Conservation (phyloP, 1,140 invertebrate genomes). For the Lepidotrigona ventralis region DNA sequence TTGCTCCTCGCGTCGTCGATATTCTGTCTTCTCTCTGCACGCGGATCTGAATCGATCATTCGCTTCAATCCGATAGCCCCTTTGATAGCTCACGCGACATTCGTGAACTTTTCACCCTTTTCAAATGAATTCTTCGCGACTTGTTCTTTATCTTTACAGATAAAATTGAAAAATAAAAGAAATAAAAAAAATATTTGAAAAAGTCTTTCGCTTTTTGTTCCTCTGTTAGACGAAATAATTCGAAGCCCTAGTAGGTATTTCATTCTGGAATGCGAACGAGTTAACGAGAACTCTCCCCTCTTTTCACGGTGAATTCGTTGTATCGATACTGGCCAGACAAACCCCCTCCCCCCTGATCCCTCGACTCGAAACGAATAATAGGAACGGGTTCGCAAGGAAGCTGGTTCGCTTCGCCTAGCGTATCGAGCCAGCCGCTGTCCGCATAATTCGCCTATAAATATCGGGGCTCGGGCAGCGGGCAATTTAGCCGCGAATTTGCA, state of each 20-base stretch:
- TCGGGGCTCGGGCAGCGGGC: conserved; percentile 18
- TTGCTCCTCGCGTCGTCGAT: neutral
- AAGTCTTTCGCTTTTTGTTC: too few species aligned
- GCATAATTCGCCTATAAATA: conserved; percentile 63
- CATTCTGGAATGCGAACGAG: too few species aligned
- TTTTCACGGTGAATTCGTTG: neutral
- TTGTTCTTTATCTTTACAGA: neutral
- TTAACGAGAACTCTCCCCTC: too few species aligned
- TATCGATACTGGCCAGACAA: conserved; percentile 32
- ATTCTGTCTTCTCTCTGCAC: neutral
- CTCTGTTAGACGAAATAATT: too few species aligned
- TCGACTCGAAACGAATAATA: conserved; percentile 11
- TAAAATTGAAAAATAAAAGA: neutral
- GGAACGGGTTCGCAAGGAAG: conserved; percentile 33
- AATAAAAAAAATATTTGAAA: too few species aligned
- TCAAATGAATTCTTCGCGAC: neutral
- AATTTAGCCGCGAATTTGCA: conserved; percentile 59
- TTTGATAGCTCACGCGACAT: neutral
- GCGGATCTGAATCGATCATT: too few species aligned
- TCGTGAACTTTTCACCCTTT: neutral
- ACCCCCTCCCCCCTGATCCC: neutral
- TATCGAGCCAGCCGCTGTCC: conserved; percentile 42
- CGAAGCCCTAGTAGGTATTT: too few species aligned
- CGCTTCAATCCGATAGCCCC: too few species aligned
- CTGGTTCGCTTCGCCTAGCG: conserved; percentile 11